These are phyloP conservation scores for Agrotis puta DNA, from an alignment of 2,888 invertebrate genomes.

Conservation along the genomic window DNA sequence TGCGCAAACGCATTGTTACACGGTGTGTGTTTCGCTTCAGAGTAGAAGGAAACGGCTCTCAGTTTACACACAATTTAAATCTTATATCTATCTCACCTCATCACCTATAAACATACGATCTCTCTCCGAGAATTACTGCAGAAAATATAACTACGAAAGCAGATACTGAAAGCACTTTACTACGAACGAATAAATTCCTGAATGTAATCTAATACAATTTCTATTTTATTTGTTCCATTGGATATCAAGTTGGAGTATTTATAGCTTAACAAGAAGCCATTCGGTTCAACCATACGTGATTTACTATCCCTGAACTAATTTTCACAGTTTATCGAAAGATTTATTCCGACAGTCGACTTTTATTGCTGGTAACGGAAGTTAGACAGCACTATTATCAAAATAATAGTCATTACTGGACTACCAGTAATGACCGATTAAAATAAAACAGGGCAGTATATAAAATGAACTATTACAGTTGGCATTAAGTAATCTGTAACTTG, in stretches of 20 bases:
- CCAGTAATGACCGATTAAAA: constrained; percentile 42
- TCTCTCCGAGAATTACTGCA: constrained; percentile 2
- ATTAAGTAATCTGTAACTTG: constrained; percentile 2
- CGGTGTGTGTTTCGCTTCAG: constrained; percentile 50
- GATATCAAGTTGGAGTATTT: constrained; percentile 31
- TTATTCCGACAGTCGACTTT: constrained; percentile 39
- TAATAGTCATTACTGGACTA: constrained; percentile 44
- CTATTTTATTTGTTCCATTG: constrained; percentile 41
- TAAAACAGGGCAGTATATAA: constrained; percentile 30
- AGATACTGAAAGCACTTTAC: constrained; percentile 10
- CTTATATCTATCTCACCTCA: constrained; percentile 9
- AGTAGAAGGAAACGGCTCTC: constrained; percentile 39
- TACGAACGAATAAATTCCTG: constrained; percentile 20
- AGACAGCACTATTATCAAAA: constrained; percentile 50
- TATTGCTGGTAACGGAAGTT: constrained; percentile 41
- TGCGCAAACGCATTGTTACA: constrained; percentile 81
- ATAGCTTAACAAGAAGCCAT: constrained; percentile 43
- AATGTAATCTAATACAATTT: constrained; percentile 16
- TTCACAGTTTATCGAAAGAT: constrained; percentile 38
- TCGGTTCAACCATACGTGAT: constrained; percentile 31
- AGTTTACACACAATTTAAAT: constrained; percentile 18
- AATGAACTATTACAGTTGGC: constrained; percentile 25
- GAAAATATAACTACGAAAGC: constrained; percentile 4
- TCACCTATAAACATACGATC: constrained; percentile 1
- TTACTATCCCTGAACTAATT: constrained; percentile 40